Evolutionary conservation across 1,140 invertebrate species (phyloP), one percentile per base, ranked within the genome.

Genomic region (Cydia pomonella): DNA sequence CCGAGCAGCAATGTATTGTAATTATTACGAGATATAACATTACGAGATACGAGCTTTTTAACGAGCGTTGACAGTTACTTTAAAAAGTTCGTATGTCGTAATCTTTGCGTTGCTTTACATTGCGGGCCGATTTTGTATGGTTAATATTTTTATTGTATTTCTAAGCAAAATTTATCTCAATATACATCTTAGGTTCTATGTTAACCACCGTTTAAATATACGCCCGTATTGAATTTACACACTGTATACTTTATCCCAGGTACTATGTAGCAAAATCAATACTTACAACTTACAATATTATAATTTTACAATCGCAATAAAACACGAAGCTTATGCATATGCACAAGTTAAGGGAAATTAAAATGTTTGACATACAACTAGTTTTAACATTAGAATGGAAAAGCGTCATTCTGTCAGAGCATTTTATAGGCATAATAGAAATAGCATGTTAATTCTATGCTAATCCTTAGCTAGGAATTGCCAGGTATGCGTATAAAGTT

Each of bases 361-460:
- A 69, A 69, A 69, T 69, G 27, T 29, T 69, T 69, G 64, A 69
- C 18, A 64, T n/a, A 64, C 27, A 41, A 69, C 64, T 12, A 18
- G 64, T 69, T 18, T 33, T 23, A 23, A 23, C 53, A 59, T 33
- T 69, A 6, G 18, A 33, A 33, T 69, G 64, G 27, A 18, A 29
- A 13, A 29, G 64, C 16, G n/a, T n/a, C n/a, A n/a, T n/a, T n/a
- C n/a, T n/a, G 23, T 69, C 64, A 4, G 27, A 10, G n/a, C 64
- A 33, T 69, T 69, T 69, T 69, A 69, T 69, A 13, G 27, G 7
- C n/a, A 38, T 41, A 33, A 33, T 69, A 69, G 29, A 66, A 69
- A 69, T 41, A 3, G 29, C 64, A 38, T 69, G 29, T 69, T 69
- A 12, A 33, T 69, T 69, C n/a, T 27, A 33, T 18, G 64, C 29